Percentiles rank a stretch among this genome's conserved stretches.
Evolutionary conservation across 1,140 invertebrate species (phyloP).

Genomic region (Saccostrea cuccullata): DNA sequence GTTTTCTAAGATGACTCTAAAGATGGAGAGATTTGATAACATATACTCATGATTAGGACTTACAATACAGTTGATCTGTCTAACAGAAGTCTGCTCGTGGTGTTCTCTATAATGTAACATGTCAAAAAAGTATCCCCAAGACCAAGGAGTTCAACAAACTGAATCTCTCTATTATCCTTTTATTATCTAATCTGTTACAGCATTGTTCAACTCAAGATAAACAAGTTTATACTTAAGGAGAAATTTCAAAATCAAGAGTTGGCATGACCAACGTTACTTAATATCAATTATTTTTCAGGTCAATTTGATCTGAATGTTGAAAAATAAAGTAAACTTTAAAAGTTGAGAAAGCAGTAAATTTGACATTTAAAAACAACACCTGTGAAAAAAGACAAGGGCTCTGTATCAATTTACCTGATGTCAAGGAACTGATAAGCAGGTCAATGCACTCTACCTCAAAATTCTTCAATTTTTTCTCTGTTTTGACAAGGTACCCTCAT

Average conservation of each 20-base stretch:
- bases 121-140: neutral
- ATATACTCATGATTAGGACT: neutral
- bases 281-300: slow-evolving; percentile 17
- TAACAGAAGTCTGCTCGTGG: neutral
- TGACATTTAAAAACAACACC: neutral
- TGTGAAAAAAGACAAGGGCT: neutral
- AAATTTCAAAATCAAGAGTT: neutral
- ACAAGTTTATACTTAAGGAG: neutral
- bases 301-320: slow-evolving; percentile 26
- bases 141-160: neutral
- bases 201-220: neutral
- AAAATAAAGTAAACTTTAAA: neutral
- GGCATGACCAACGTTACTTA: neutral
- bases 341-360: neutral
- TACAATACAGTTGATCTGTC: neutral
- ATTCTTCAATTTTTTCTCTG: neutral
- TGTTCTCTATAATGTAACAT: neutral
- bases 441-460: neutral
- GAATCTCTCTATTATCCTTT: neutral
- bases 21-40: slow-evolving; percentile 1
- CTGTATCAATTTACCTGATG: slow-evolving; percentile 11
- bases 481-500: neutral
- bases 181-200: neutral
- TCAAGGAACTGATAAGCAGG: neutral
- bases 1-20: neutral